Evolutionary conservation across 2,888 invertebrate species (phyloP).

Genomic region (Caenorhabditis angaria): DNA sequence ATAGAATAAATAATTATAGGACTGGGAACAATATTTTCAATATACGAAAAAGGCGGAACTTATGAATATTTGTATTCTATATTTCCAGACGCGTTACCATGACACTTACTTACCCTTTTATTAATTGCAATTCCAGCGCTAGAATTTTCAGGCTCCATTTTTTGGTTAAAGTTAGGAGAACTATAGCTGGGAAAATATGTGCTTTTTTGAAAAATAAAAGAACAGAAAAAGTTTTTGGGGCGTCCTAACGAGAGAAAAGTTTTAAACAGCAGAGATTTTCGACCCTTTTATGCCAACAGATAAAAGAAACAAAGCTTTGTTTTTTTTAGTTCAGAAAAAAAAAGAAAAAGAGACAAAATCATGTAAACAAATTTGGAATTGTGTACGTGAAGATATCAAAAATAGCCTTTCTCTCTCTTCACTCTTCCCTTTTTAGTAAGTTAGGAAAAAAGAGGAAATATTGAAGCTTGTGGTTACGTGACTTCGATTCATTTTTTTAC

Average conservation of each 20-base stretch:
- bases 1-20: not conserved
- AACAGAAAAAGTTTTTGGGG: not conserved
- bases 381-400: not conserved
- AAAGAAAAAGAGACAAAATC: no score
- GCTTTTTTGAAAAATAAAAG: not conserved
- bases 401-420: not conserved
- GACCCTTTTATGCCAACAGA: no score
- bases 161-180: not conserved
- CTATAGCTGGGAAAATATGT: not conserved
- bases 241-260: constrained; percentile 30
- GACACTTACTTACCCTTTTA: not conserved
- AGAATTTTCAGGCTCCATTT: not conserved
- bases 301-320: no score
- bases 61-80: no score
- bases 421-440: not conserved
- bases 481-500: no score
- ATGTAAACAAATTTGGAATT: no score
- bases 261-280: constrained; percentile 38
- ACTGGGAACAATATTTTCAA: no score
- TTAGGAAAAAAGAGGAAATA: not conserved
- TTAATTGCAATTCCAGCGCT: not conserved
- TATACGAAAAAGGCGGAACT: not conserved
- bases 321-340: no score
- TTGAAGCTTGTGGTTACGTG: no score
- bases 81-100: not conserved